phyloP scores from a whole-genome alignment of 2,888 invertebrate species.

The Thumatha senex region DNA sequence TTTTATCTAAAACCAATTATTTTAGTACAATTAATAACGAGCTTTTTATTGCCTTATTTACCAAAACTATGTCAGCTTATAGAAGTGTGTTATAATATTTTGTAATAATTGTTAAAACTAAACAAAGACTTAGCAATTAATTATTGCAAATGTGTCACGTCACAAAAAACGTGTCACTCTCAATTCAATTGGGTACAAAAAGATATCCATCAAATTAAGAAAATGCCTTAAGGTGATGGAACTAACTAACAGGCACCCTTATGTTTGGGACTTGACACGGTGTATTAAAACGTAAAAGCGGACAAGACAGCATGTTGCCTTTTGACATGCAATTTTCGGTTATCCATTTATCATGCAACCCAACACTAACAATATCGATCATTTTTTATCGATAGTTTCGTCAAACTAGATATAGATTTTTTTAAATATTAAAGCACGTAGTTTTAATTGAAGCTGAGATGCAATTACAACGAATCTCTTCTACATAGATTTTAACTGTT shows the following conservation, averaged over 20 bases:
- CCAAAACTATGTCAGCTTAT: too few species aligned
- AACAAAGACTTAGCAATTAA: too few species aligned
- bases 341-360: slow-evolving; percentile 70
- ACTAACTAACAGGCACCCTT: slow-evolving; percentile 61
- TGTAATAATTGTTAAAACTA: too few species aligned
- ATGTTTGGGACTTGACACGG: slow-evolving; percentile 55
- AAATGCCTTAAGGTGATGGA: slow-evolving; percentile 58
- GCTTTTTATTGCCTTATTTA: background rate
- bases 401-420: slow-evolving; percentile 27
- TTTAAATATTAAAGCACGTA: slow-evolving; percentile 23
- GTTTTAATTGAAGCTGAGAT: too few species aligned
- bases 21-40: background rate
- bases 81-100: too few species aligned
- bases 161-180: too few species aligned
- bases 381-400: slow-evolving; percentile 49
- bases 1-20: background rate
- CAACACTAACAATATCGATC: slow-evolving; percentile 43
- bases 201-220: slow-evolving; percentile 24
- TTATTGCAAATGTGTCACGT: too few species aligned
- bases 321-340: slow-evolving; percentile 80
- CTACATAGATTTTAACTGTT: slow-evolving; percentile 21
- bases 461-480: slow-evolving; percentile 30
- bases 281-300: slow-evolving; percentile 74
- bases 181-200: slow-evolving; percentile 7
- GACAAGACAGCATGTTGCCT: slow-evolving; percentile 70